Percentiles rank a stretch among this genome's conserved stretches.
Evolutionary conservation across 1,140 invertebrate genomes (phyloP).

Genomic region (Drosophila lacertosa): DNA sequence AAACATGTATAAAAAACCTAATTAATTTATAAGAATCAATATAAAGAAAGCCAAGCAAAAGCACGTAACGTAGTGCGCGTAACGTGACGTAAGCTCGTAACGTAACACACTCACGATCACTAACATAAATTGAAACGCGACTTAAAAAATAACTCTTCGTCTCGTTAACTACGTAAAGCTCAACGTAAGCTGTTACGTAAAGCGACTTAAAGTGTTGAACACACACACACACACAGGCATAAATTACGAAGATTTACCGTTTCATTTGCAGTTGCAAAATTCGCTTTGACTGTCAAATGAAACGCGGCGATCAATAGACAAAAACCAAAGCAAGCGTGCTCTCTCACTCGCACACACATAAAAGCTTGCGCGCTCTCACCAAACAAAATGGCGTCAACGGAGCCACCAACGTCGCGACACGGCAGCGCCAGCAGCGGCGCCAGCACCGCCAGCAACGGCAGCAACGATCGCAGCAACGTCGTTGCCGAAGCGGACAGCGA

Average conservation of each 20-base stretch:
- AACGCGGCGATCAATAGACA: constrained; percentile 21
- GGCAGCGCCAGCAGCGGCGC: constrained; percentile 21
- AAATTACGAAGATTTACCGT: constrained; percentile 19
- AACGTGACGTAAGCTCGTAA: constrained; percentile 48
- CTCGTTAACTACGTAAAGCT: constrained; percentile 1
- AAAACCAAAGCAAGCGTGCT: no score
- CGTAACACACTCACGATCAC: constrained; percentile 5
- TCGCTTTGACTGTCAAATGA: constrained; percentile 2
- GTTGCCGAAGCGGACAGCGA: constrained; percentile 31
- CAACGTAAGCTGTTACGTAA: no score
- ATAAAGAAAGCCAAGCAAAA: neutral
- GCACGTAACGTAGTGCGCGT: constrained; percentile 60
- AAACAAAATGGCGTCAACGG: constrained; percentile 47
- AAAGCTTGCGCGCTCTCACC: neutral
- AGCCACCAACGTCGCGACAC: constrained; percentile 36
- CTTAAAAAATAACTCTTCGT: constrained; percentile 23
- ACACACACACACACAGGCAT: constrained; percentile 10
- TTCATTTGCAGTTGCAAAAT: constrained; percentile 28
- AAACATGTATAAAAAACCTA: no score
- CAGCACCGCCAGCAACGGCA: constrained; percentile 5
- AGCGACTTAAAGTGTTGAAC: constrained; percentile 3
- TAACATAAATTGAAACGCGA: constrained; percentile 22
- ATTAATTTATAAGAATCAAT: constrained; percentile 20
- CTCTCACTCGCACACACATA: neutral
- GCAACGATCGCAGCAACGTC: constrained; percentile 11